Evolutionary conservation across 2,888 invertebrate species (phyloP), one percentile per base, ranked within the genome.

Genomic region (Drosophila barbarae): DNA sequence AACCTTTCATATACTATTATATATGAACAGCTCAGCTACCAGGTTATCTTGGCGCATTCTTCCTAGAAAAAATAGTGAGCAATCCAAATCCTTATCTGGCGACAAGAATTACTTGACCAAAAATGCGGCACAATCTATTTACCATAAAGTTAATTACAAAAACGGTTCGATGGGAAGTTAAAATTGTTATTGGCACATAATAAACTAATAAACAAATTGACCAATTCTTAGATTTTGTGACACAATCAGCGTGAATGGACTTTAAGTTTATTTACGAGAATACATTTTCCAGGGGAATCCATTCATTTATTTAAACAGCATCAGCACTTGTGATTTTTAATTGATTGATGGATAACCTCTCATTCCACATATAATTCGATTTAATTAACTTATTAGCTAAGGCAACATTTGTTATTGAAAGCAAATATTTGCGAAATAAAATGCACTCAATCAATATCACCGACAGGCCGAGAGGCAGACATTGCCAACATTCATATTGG

Each of bases 381-480:
- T 67, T 58, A 68, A 68, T 59, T 51, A 58, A 68, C 52, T 61
- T 63, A 54, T 60, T 38, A 38, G 63, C 23, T 15, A 35, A 39
- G 38, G 32, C 49, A 69, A 42, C 28, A 59, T 21, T 52, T 61
- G 41, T 35, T 51, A 39, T 60, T 15, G 49, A 47, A 64, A 49
- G 28, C 23, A 60, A 59, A 66, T 61, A 42, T 61, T 61, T 60
- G 35, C 32, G 26, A 5, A 63, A 52, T 49, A 26, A 68, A 71
- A 71, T 53, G 21, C 63, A 67, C 64, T 70, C 65, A 67, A 72
- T 84, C 84, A 84, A 71, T 64, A 63, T 72, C 78, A 82, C 36
- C 32, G 59, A 30, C 83, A 79, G 84, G 9, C 66, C n/a, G 34
- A 56, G n/a, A 10, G 39, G 34, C 38, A 28, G 44, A 28, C 44